Base-by-base conservation (phyloP, 2,113 vertebrate species). In the Nematolebias whitei region DNA sequence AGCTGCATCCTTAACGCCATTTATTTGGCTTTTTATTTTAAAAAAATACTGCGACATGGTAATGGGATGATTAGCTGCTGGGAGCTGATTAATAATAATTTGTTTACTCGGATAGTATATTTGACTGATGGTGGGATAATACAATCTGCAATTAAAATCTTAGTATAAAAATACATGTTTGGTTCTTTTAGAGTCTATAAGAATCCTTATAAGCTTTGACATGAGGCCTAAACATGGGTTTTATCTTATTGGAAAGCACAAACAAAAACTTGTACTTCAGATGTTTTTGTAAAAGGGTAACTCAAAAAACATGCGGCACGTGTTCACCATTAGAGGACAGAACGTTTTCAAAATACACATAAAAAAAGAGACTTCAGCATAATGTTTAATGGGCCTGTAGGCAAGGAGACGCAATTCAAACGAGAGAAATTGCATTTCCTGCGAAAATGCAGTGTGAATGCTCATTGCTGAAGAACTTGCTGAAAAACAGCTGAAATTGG, bases 261-360 rank as follows among this genome's bases (percentile, higher is more conserved):
- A 8, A 35, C 32, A 35, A 9, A 35, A 9, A 35, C 16, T 15
- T 2, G 24, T 18, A 35, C 18, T 66, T 54, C 35, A 47, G n/a
- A 53, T 29, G 54, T 2, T 0, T 20, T 35, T 52, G 32, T 52
- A 35, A 43, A 51, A 55, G n/a, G 44, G 32, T 48, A 22, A 54
- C 55, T 66, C 35, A 62, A 64, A 60, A 55, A 61, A 69, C 11
- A 29, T 58, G 5, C 1, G 23, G 39, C 16, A 5, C 54, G 43
- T 24, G 75, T 39, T 68, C 10, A 59, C 22, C 67, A 60, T 40
- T 66, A 48, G 59, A 20, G 39, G 68, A 58, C 59, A 55, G 29
- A 67, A 45, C 41, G 63, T 35, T 10, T 57, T 3, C 19, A 38
- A 74, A 35, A 49, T 15, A 45, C 57, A 54, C 16, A 39, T 12